Percentiles rank a stretch among this genome's conserved stretches.
Evolutionary conservation across 2,113 vertebrate genomes (phyloP).

Genomic region (Hiodon tergisus): DNA sequence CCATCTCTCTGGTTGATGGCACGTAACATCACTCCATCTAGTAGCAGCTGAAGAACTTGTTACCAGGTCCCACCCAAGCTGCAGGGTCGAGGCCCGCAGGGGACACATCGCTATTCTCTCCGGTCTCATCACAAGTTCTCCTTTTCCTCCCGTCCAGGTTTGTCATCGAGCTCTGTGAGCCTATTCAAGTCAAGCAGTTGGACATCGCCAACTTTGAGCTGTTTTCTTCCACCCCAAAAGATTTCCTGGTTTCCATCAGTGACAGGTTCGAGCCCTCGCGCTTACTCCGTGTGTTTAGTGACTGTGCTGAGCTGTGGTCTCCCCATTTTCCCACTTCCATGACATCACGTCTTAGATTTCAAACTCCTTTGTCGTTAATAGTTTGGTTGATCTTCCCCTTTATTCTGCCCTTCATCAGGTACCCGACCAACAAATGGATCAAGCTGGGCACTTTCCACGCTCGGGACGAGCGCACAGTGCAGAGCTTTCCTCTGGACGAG

Average conservation of each 20-base stretch:
- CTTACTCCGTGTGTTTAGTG: neutral
- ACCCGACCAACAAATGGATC: constrained; percentile 98
- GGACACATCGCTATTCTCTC: neutral
- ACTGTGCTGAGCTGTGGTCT: neutral
- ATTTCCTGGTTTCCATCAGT: constrained; percentile 95
- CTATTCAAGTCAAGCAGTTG: constrained; percentile 95
- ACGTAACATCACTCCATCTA: too few species aligned
- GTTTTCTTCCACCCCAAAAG: constrained; percentile 96
- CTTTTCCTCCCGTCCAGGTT: constrained; percentile 70
- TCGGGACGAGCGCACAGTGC: constrained; percentile 92
- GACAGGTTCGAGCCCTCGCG: constrained; percentile 75
- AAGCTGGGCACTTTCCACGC: constrained; percentile 96
- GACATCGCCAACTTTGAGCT: constrained; percentile 98
- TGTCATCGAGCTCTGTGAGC: constrained; percentile 97
- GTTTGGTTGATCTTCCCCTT: neutral
- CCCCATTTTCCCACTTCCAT: neutral
- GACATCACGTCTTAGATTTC: neutral
- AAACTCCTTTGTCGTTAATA: too few species aligned
- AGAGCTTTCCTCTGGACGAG: constrained; percentile 96
- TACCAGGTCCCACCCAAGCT: neutral
- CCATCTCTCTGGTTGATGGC: too few species aligned
- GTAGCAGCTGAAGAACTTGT: too few species aligned
- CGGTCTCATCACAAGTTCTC: neutral
- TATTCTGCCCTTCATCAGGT: constrained; percentile 58
- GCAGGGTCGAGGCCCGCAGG: neutral